Evolutionary conservation across 1,140 invertebrate species (phyloP), one percentile per base, ranked within the genome.

Genomic region (Trichonephila clavipes): DNA sequence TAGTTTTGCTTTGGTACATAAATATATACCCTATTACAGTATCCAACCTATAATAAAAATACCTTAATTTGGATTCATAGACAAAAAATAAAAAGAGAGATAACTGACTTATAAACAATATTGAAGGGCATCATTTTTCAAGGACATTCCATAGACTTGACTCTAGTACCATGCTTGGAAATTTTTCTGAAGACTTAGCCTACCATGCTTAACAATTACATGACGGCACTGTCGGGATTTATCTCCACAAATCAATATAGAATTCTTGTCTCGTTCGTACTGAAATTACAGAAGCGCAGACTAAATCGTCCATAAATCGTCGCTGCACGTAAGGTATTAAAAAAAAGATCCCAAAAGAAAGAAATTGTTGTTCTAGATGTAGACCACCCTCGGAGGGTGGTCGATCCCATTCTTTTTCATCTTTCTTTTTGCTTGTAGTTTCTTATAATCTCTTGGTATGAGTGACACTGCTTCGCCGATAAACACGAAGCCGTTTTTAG

Each of bases 211-310:
- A 18, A 12, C 34, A 34, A 77, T 77, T 77, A 18, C 72, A 77
- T 77, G 72, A 77, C 72, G 5, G 28, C 51, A 12, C 72, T 19
- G 40, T 28, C 34, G 72, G 72, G 34, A 77, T 77, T 77, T 77
- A 77, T 28, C 24, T 28, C 34, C 72, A 77, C 72, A 77, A 77
- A 77, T 77, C 72, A 77, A 40, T 77, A 77, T 40, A 18, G 72
- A 19, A 34, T 77, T 77, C 72, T 19, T 40, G 24, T 40, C 34
- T 28, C 12, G 28, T 14, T 77, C 3, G 72, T 77, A 77, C 34
- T 34, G 72, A 40, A 77, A 77, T 28, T 40, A 34, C 28, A 40
- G 28, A 77, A 34, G 72, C 72, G 6, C 28, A 19, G 28, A 34
- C 72, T 16, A 40, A 3, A 34, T 16, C 16, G n/a, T 77, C 28